Conservation (phyloP, 2,888 invertebrate species). For the Thera obeliscata region DNA sequence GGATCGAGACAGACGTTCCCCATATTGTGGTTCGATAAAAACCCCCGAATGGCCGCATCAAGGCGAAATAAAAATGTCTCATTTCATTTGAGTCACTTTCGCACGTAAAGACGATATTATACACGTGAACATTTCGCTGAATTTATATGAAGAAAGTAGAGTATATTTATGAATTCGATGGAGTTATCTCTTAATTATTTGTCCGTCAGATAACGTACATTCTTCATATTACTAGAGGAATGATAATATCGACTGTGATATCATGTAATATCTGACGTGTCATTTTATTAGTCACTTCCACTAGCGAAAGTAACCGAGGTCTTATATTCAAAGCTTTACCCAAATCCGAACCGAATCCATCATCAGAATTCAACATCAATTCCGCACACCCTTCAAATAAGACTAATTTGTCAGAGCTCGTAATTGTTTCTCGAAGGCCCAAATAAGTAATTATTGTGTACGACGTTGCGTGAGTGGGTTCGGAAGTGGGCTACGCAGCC, state of each 20-base stretch:
- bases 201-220: too few species aligned
- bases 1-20: conserved; percentile 50
- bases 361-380: conserved; percentile 3
- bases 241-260: too few species aligned
- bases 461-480: conserved; percentile 60
- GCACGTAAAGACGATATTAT: conserved; percentile 36
- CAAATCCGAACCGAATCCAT: conserved; percentile 12
- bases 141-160: conserved; percentile 14
- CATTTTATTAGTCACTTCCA: not conserved
- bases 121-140: conserved; percentile 14
- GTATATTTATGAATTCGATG: too few species aligned
- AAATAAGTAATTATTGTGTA: conserved; percentile 51
- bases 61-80: conserved; percentile 57
- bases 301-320: not conserved
- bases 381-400: conserved; percentile 23
- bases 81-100: conserved; percentile 46
- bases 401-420: conserved; percentile 32
- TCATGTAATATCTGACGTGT: too few species aligned
- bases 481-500: conserved; percentile 56
- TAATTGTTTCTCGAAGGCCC: conserved; percentile 52
- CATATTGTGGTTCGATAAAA: conserved; percentile 59
- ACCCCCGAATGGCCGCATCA: conserved; percentile 61
- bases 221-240: too few species aligned
- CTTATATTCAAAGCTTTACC: conserved; percentile 9
- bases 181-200: too few species aligned